Conservation (phyloP, 1,140 invertebrate genomes). For the Drosophila novamexicana region DNA sequence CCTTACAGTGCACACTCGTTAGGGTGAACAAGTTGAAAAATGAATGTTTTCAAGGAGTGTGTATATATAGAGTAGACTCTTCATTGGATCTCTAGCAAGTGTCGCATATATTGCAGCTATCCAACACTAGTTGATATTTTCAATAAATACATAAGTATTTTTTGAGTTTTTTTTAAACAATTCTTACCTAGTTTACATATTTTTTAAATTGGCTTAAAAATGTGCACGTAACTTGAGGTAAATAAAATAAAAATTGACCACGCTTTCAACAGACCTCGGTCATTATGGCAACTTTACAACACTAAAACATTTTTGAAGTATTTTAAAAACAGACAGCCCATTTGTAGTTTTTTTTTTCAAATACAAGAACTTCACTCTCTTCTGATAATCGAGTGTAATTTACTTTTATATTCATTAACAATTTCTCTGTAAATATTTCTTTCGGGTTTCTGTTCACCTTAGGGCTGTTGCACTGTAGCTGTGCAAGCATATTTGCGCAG, state of each 20-base stretch:
- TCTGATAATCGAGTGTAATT: neutral
- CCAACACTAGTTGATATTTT: no score
- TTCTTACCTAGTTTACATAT: no score
- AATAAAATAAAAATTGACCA: no score
- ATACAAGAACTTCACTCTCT: no score
- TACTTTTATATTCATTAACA: neutral
- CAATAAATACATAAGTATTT: no score
- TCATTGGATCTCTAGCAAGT: neutral
- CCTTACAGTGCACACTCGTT: neutral
- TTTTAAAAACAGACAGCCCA: neutral
- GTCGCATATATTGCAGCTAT: no score
- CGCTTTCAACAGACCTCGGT: no score
- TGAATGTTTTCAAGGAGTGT: no score
- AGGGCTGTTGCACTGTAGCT: neutral
- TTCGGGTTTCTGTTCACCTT: neutral
- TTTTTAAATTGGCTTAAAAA: no score
- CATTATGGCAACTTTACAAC: neutral
- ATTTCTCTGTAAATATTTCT: neutral
- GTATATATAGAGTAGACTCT: neutral
- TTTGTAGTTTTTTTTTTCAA: neutral
- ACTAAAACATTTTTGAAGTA: neutral
- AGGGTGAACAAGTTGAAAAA: no score
- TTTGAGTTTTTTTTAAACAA: no score
- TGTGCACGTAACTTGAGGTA: no score
- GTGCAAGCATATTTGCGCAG: constrained; percentile 2